Evolutionary conservation across 2,888 invertebrate genomes (phyloP).

Genomic region (Megastigmus dorsalis): DNA sequence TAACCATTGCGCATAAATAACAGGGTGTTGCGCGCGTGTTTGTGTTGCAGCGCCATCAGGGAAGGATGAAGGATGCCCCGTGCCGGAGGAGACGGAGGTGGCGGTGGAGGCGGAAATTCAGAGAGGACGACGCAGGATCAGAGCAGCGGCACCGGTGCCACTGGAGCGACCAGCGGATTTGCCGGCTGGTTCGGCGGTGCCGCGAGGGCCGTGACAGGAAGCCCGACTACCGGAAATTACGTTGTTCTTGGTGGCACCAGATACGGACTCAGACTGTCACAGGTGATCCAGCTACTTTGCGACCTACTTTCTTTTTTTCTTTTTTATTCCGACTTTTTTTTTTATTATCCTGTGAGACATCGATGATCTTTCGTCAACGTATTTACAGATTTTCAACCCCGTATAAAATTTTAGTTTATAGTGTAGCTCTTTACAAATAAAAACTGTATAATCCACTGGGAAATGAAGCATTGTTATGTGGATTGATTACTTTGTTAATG

Average conservation of each 20-base stretch:
- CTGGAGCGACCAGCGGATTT: conserved; percentile 24
- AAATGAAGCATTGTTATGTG: too few relatives aligned
- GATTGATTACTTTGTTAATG: too few relatives aligned
- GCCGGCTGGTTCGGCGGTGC: conserved; percentile 67
- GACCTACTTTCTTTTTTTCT: background rate
- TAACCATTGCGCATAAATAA: too few relatives aligned
- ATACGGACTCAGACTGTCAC: conserved; percentile 80
- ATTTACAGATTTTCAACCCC: too few relatives aligned
- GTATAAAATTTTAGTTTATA: too few relatives aligned
- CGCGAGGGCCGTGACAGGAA: conserved; percentile 66
- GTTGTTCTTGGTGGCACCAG: conserved; percentile 83
- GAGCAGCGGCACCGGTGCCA: conserved; percentile 10
- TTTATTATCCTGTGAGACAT: too few relatives aligned
- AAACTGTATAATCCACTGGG: background rate
- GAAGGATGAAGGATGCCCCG: conserved; percentile 74
- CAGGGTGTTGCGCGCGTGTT: too few relatives aligned
- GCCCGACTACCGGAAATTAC: conserved; percentile 73
- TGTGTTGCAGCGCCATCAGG: conserved; percentile 59
- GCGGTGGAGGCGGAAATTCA: conserved; percentile 49
- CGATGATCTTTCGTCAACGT: too few relatives aligned
- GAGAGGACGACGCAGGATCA: conserved; percentile 18
- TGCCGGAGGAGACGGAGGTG: conserved; percentile 70
- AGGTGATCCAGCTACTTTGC: conserved; percentile 58
- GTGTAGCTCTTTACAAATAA: background rate
- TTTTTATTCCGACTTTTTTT: background rate